Evolutionary conservation across 2,888 invertebrate species (phyloP), one percentile per base, ranked within the genome.

Genomic region (Diarsia mendica): DNA sequence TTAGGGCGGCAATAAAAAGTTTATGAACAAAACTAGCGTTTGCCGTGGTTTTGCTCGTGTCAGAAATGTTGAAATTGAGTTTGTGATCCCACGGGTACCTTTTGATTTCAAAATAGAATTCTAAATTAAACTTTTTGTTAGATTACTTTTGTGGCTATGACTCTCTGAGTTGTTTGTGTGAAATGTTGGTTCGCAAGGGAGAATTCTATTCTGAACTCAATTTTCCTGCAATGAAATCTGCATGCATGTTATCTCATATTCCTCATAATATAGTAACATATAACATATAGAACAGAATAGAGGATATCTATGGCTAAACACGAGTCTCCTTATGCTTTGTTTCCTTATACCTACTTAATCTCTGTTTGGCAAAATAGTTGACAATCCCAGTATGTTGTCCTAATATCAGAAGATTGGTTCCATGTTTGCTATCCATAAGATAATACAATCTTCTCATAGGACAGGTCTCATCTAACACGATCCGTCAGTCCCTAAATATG

Each of bases 1-100:
- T 81, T 76, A 82, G 81, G 74, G 72, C 73, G 11, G 83, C 75
- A 39, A 79, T 83, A 78, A 80, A 88, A 80, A 83, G 65, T 77
- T 76, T 83, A 86, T 75, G 76, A 58, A 71, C 53, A 60, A 74
- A 79, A 86, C 77, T 77, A 82, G 79, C 51, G 0, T 63, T 46
- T 6, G 28, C 18, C 71, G 79, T 10, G 86, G 84, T 76, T 75
- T 72, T 39, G 3, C 72, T 75, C 75, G 72, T 44, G 49, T 72
- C 48, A 61, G 65, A 61, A 75, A 77, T 85, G 71, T 75, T 85
- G 74, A 70, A 76, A 76, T 71, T 39, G 72, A 46, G 72, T 85
- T 70, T 71, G 64, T 70, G 18, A 74, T 75, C 73, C 66, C 75
- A 60, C 51, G 70, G 67, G 69, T 61, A 61, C n/a, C 66, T 74